Evolutionary conservation across 2,797 vertebrate genomes (phyloP).

Genomic region (Sebastes melanostomus): DNA sequence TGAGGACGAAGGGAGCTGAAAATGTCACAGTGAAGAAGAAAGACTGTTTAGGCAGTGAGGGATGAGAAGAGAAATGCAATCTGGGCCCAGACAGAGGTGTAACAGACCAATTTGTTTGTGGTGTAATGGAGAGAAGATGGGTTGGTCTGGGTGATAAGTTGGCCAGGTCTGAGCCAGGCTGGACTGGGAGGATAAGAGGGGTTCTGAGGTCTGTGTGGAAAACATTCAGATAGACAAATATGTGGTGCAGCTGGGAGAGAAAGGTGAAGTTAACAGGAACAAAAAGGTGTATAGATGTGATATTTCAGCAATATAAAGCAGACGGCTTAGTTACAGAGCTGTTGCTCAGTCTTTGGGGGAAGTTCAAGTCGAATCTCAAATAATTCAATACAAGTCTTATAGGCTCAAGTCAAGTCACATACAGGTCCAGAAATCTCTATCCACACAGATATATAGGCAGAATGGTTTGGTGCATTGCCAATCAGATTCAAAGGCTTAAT

Average conservation of each 20-base stretch:
- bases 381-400: not conserved
- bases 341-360: slow-evolving; percentile 24
- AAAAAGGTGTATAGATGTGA: slow-evolving; percentile 27
- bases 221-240: slow-evolving; percentile 65
- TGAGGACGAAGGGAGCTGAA: slow-evolving; percentile 55
- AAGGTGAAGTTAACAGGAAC: slow-evolving; percentile 30
- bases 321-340: slow-evolving; percentile 20
- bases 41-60: slow-evolving; percentile 74
- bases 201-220: slow-evolving; percentile 55
- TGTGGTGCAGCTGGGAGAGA: slow-evolving; percentile 28
- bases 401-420: not conserved
- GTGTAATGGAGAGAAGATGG: slow-evolving; percentile 79
- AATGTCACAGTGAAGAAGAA: slow-evolving; percentile 75
- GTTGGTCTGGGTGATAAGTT: slow-evolving; percentile 70
- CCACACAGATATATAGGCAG: not conserved
- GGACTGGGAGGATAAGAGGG: slow-evolving; percentile 67
- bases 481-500: not conserved
- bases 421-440: not conserved
- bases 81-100: slow-evolving; percentile 80
- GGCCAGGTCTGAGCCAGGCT: slow-evolving; percentile 58
- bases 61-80: slow-evolving; percentile 84
- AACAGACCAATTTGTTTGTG: slow-evolving; percentile 83
- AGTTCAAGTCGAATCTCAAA: slow-evolving; percentile 20
- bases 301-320: slow-evolving; percentile 31
- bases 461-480: not conserved